Evolutionary conservation across 2,797 vertebrate genomes (phyloP).

Genomic region (Anomalospiza imberbis): DNA sequence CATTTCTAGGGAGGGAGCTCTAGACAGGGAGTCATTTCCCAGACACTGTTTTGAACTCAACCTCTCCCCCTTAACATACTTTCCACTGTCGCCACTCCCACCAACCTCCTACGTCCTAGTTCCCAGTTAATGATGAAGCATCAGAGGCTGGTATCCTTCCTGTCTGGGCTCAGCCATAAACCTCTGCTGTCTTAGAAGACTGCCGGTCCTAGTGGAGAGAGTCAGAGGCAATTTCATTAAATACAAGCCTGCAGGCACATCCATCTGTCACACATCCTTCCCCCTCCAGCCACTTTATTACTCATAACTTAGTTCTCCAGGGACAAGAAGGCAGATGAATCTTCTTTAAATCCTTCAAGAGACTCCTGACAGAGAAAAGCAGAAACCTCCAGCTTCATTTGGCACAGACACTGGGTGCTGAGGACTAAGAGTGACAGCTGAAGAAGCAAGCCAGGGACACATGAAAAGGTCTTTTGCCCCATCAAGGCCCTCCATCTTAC

Average conservation of each 20-base stretch:
- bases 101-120: not conserved
- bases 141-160: not conserved
- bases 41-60: not conserved
- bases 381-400: not conserved
- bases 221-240: not conserved
- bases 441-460: not conserved
- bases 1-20: not conserved
- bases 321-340: not conserved
- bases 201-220: not conserved
- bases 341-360: not conserved
- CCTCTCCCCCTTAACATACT: not conserved
- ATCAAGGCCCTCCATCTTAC: not conserved
- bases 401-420: not conserved
- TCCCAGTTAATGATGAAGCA: accelerated
- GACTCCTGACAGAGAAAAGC: not conserved
- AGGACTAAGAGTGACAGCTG: not conserved
- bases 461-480: not conserved
- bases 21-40: not conserved
- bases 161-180: not conserved
- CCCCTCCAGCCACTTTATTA: not conserved
- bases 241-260: not conserved
- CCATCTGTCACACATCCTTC: not conserved
- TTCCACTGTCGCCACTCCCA: not conserved
- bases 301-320: not conserved
- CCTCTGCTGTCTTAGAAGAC: not conserved